Percentiles rank a stretch among this genome's conserved stretches.
phyloP scores from a whole-genome alignment of 2,888 invertebrate species.

The Synanthedon tipuliformis region DNA sequence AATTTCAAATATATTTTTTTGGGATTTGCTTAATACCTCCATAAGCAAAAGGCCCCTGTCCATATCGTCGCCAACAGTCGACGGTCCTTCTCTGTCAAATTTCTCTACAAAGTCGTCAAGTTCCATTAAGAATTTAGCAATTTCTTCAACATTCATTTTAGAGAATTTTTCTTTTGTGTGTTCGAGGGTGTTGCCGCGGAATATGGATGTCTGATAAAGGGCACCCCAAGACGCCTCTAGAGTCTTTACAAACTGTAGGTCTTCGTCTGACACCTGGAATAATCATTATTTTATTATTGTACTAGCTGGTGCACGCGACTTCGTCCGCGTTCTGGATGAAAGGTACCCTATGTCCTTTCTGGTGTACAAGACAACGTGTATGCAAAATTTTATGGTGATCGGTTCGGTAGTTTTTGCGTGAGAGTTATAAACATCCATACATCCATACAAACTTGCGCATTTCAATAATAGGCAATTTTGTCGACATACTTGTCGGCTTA shows the following conservation, averaged over 20 bases:
- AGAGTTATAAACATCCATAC: no score
- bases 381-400: no score
- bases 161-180: conserved; percentile 90
- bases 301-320: no score
- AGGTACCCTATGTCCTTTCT: no score
- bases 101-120: conserved; percentile 76
- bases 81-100: conserved; percentile 83
- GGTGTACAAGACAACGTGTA: no score
- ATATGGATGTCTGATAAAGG: conserved; percentile 76
- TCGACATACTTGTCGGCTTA: no score
- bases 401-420: no score
- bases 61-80: conserved; percentile 81
- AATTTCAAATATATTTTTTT: no score
- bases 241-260: conserved; percentile 68
- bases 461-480: not conserved
- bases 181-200: conserved; percentile 76
- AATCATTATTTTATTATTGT: not conserved
- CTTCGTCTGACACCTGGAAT: conserved; percentile 58
- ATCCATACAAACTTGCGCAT: no score
- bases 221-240: conserved; percentile 78
- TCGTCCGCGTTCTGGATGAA: no score
- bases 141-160: conserved; percentile 81
- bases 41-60: conserved; percentile 78
- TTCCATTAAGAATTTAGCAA: conserved; percentile 74
- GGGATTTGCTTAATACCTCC: conserved; percentile 15